Conservation (phyloP, 2,797 vertebrate genomes). For the Trachops cirrhosus region DNA sequence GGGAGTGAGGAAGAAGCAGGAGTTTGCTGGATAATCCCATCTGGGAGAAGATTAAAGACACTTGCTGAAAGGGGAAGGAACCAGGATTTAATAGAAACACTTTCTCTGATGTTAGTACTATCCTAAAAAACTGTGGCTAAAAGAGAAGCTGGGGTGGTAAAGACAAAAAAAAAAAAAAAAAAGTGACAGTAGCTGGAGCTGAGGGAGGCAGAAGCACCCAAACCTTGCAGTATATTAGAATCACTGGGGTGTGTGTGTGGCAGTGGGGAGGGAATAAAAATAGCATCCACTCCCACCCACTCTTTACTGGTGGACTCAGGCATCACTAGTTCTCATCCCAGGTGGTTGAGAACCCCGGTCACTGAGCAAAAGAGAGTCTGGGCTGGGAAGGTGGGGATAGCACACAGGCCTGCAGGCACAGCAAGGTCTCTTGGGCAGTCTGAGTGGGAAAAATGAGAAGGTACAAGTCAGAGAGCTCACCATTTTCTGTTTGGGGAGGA, state of each 20-base stretch:
- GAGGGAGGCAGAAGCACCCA: not conserved
- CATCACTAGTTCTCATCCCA: too few species aligned
- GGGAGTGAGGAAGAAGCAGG: not conserved
- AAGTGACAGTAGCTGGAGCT: not conserved
- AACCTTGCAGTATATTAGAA: not conserved
- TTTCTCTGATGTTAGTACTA: not conserved
- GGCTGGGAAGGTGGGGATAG: not conserved
- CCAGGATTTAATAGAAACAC: not conserved
- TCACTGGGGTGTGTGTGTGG: not conserved
- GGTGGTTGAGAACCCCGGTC: not conserved
- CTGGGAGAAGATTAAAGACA: not conserved
- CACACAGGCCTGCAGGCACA: not conserved
- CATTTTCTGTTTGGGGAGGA: not conserved
- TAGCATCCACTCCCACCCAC: not conserved
- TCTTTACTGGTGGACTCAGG: not conserved
- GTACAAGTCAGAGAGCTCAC: not conserved
- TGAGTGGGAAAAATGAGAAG: not conserved
- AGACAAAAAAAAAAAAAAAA: not conserved
- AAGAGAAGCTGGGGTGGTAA: not conserved
- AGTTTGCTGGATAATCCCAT: not conserved
- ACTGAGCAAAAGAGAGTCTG: not conserved
- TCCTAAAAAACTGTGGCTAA: not conserved
- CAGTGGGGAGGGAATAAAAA: not conserved
- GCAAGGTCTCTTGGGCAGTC: fast-evolving
- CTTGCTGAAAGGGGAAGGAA: not conserved